Evolutionary conservation across 2,113 vertebrate species (phyloP), one percentile per base, ranked within the genome.

Genomic region (Chloropsis hardwickii): DNA sequence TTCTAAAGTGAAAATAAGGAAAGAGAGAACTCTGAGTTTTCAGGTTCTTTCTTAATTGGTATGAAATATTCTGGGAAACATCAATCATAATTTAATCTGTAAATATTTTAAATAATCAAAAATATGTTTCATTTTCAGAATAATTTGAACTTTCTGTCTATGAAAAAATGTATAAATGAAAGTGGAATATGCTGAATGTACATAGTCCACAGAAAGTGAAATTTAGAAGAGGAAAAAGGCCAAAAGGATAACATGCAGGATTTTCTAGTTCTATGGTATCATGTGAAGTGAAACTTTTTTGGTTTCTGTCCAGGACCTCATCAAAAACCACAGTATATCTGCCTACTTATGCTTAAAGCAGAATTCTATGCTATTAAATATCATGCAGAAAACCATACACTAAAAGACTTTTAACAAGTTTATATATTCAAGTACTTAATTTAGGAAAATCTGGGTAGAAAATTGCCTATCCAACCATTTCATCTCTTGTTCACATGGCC

Each of bases 281-380:
- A 53, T 70, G 44, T 86, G 84, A 83, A 95, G 42, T 80, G 35
- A 93, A 90, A 81, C 35, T 42, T 86, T 69, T 90, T 86, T 95
- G 56, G 40, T 92, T 92, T 88, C 72, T 89, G 5, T 83, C 81
- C 82, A 81, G 67, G 51, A 66, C 74, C 24, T 64, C 86, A 83
- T 73, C 21, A 96, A 86, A 86, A 95, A 22, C 54, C 79, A 64
- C 77, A 82, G 33, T 14, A 37, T 81, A n/a, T 96, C 62, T 95
- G 50, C 39, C 66, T 88, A 74, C 50, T 93, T 72, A 79, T 40
- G 42, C 65, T 85, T 86, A 69, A 92, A 94, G 24, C 40, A 82
- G 35, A 94, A 70, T 86, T 88, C 54, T 83, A 0, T 80, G 60
- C 86, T 82, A 77, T 82, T 86, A 88, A 92, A 77, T 73, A 62